Conservation (phyloP, 2,113 vertebrate species). For the Isurus oxyrinchus region DNA sequence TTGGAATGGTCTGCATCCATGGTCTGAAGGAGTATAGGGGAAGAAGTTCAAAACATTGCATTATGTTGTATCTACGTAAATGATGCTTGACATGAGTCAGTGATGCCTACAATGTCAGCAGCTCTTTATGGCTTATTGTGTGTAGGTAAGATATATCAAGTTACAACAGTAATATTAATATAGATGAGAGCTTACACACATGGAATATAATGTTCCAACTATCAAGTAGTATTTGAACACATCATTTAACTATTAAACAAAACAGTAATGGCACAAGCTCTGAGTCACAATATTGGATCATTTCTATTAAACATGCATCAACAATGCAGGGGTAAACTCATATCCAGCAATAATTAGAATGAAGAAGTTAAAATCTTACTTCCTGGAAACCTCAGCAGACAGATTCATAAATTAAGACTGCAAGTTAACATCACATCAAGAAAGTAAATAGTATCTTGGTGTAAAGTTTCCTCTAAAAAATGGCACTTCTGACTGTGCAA, state of each 20-base stretch:
- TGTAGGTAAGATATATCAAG: not conserved
- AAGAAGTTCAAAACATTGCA: not conserved
- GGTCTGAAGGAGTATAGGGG: slow-evolving; percentile 59
- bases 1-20: slow-evolving; percentile 97
- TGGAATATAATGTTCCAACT: not conserved
- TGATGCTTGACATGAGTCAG: not conserved
- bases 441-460: not conserved
- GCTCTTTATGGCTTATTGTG: not conserved
- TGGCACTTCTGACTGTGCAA: not conserved
- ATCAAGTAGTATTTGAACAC: not conserved
- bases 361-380: not conserved
- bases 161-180: not conserved
- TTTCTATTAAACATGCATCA: not conserved
- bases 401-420: not conserved
- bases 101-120: not conserved
- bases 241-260: not conserved
- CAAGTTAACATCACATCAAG: not conserved
- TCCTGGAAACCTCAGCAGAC: not conserved
- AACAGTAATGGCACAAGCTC: not conserved
- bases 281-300: not conserved
- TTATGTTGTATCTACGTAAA: not conserved
- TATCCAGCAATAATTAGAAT: not conserved
- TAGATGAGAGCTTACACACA: not conserved
- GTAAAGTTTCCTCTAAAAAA: not conserved
- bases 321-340: not conserved